Percentiles rank a stretch among this genome's conserved stretches.
Evolutionary conservation across 2,113 vertebrate species (phyloP).

Genomic region (Psilopsiagon aurifrons): DNA sequence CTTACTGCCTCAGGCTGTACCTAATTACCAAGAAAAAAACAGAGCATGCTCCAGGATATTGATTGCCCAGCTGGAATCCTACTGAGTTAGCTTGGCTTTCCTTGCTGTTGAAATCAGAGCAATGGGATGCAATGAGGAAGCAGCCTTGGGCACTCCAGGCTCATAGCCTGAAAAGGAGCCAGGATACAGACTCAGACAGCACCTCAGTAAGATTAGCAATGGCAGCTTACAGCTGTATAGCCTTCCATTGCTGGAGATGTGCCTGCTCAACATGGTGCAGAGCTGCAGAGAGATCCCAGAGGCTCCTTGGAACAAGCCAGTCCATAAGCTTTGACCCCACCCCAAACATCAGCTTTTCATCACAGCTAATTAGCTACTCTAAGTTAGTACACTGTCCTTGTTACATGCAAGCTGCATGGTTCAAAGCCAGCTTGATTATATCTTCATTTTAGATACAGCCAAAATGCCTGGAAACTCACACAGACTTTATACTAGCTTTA

Average conservation of each 20-base stretch:
- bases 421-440: conserved; percentile 1
- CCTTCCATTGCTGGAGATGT: neutral
- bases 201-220: neutral
- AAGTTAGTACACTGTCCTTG: neutral
- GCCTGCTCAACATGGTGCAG: neutral
- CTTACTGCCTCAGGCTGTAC: neutral
- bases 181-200: neutral
- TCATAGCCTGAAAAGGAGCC: neutral
- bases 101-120: neutral
- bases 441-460: neutral
- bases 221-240: neutral
- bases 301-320: neutral
- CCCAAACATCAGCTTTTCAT: neutral
- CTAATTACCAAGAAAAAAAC: neutral
- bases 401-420: neutral
- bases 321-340: neutral
- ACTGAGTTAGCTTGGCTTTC: neutral
- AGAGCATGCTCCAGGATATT: neutral
- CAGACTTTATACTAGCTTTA: neutral
- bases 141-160: neutral
- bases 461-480: neutral
- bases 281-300: neutral
- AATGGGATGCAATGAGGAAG: neutral
- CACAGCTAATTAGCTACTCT: neutral
- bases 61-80: neutral